Base-by-base conservation (phyloP, 2,797 vertebrate species). In the Notolabrus celidotus region DNA sequence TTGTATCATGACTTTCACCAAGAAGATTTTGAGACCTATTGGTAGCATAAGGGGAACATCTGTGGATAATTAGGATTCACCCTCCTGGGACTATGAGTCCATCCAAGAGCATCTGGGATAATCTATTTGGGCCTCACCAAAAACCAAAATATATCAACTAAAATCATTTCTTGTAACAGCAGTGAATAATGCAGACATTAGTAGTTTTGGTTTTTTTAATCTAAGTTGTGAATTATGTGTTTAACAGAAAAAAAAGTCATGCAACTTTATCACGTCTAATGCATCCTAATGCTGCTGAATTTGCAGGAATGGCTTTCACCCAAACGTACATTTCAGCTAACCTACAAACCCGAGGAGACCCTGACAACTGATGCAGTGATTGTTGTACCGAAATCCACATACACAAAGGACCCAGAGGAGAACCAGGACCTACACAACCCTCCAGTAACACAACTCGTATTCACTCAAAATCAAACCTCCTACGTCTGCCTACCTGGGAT, bases 241-340 rank as follows among this genome's bases (percentile, higher is more conserved):
- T 4, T 12, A 22, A 46, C 5, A 20, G 20, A 27, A 27, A 54
- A 29, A 59, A 29, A 16, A 17, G 5, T 4, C 51, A 23, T 43
- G 2, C 5, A 23, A 5, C 14, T 47, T 23, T 1, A 5, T 43
- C n/a, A 7, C 29, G 60, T 1, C 52, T 57, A 0, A 51, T 0
- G 4, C 19, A 5, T 77, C 16, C 66, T 23, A 12, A 16, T 81
- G 10, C 14, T 36, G 9, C 52, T 80, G 19, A 54, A 64, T 82
- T 57, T 61, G 10, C 71, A 91, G 90, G 74, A 90, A 11, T 90
- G 90, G 87, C 41, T 89, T 46, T 83, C 81, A 16, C 53, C 67
- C n/a, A n/a, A 33, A 3, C 36, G 68, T 2, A 59, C 62, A 39
- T 41, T 4, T 36, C 16, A 46, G 15, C 34, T 60, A 16, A 45